Base-by-base conservation (phyloP, 2,888 invertebrate genomes). In the Polylopha cassiicola region DNA sequence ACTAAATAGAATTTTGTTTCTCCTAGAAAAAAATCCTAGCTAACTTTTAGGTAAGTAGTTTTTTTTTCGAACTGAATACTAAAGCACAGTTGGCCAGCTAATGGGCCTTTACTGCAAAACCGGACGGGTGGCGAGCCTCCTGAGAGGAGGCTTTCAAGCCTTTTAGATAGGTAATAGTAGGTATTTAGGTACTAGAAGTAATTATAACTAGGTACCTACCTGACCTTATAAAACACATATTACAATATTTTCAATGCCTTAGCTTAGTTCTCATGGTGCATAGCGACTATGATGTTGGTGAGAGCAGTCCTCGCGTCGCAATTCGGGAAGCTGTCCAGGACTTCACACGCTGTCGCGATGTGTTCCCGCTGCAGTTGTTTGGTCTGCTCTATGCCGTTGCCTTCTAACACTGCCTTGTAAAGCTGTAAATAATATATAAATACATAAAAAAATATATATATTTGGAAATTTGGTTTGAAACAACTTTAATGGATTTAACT, bases 241-340 rank as follows among this genome's bases (percentile, higher is more conserved):
- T 8, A 3, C 10, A 7, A 23, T 7, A n/a, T 9, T 11, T 15
- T 5, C 7, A 17, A 24, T 30, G 20, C 9, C 15, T 17, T n/a
- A n/a, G 17, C 3, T 4, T 9, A 45, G 26, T 68, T 69, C 20
- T 78, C 71, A 14, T 92, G 92, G 58, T 93, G 91, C 92, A 95
- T 94, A 5, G 95, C 95, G 3, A 91, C 89, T 30, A 95, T 93
- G 51, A 97, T 96, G 72, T 96, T 96, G 34, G 91, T 89, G 34
- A 97, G 86, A 0, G 95, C 96, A 13, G 92, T 93, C 45, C 93
- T 87, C 0, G 96, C 95, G 73, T 95, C 95, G 37, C 92, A 93
- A 53, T 90, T 87, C 32, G 93, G 92, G 65, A 97, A 92, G 47
- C 89, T 88, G 54, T 89, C 89, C 11, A 97, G 80, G 5, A 94